A percentile compares a stretch with the other conserved stretches of the same genome.
These are phyloP conservation scores for Xenopus laevis DNA, from an alignment of 2,113 vertebrate species.

Conservation along the genomic window DNA sequence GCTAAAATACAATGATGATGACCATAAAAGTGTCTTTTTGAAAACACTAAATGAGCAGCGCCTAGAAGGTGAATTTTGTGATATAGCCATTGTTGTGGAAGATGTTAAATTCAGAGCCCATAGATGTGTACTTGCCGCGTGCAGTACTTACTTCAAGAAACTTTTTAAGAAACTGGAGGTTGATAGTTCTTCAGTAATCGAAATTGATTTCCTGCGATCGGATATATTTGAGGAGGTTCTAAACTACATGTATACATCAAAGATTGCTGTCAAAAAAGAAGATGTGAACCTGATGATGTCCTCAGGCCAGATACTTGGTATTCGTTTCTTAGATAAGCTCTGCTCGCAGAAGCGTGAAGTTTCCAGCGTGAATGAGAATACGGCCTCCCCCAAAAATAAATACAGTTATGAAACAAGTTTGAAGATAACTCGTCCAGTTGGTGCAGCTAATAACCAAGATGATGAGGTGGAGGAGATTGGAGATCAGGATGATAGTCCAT, in stretches of 20 bases:
- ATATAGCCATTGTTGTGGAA: slow-evolving; percentile 92
- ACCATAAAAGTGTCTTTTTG: slow-evolving; percentile 94
- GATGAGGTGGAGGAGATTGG: slow-evolving; percentile 87
- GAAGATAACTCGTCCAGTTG: slow-evolving; percentile 76
- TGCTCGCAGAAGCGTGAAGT: slow-evolving; percentile 94
- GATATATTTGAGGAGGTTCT: slow-evolving; percentile 96
- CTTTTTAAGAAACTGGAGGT: slow-evolving; percentile 94
- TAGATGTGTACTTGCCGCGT: slow-evolving; percentile 87
- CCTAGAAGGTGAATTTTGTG: slow-evolving; percentile 92
- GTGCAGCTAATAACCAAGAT: slow-evolving; percentile 71
- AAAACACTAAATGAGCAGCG: slow-evolving; percentile 93
- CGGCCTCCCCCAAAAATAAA: slow-evolving; percentile 74
- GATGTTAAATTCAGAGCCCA: slow-evolving; percentile 94
- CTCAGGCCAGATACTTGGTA: slow-evolving; percentile 93
- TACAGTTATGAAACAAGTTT: slow-evolving; percentile 68
- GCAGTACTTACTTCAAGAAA: slow-evolving; percentile 96
- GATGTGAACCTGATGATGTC: slow-evolving; percentile 99
- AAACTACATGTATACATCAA: slow-evolving; percentile 97
- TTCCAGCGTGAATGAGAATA: slow-evolving; percentile 80
- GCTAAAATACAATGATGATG: slow-evolving; percentile 92
- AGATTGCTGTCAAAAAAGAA: slow-evolving; percentile 92
- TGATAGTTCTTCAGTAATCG: slow-evolving; percentile 91
- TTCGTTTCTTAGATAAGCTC: slow-evolving; percentile 94
- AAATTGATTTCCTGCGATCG: slow-evolving; percentile 92
- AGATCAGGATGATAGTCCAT: slow-evolving; percentile 83